Evolutionary conservation across 1,140 invertebrate genomes (phyloP).

Genomic region (Bombus huntii): DNA sequence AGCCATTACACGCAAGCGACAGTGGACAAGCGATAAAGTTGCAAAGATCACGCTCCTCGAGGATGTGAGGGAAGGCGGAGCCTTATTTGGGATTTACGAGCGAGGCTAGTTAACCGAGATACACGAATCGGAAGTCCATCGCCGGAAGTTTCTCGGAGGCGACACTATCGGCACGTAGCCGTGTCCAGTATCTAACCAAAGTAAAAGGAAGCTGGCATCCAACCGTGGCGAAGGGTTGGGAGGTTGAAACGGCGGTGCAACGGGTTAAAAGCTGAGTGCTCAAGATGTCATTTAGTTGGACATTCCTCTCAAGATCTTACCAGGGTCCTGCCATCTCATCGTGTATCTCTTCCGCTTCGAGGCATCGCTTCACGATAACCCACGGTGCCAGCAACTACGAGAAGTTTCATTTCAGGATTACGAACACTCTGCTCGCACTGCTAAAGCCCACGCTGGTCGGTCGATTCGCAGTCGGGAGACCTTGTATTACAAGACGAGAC

Average conservation of each 20-base stretch:
- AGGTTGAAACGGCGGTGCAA: background rate
- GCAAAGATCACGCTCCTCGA: background rate
- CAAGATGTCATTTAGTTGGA: constrained; percentile 67
- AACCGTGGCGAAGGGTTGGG: background rate
- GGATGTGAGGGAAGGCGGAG: background rate
- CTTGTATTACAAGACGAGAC: constrained; percentile 66
- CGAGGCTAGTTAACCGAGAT: constrained; percentile 21
- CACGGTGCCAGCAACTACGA: constrained; percentile 63
- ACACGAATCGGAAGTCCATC: constrained; percentile 31
- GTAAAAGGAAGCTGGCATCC: constrained; percentile 5
- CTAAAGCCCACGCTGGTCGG: background rate
- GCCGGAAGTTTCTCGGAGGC: constrained; percentile 23
- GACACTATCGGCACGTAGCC: constrained; percentile 39
- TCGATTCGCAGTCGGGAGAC: constrained; percentile 51
- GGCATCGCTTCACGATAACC: constrained; percentile 71
- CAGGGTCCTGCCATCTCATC: constrained; percentile 54
- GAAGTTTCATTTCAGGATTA: constrained; percentile 76
- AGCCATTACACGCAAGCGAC: background rate
- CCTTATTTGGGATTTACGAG: constrained; percentile 23
- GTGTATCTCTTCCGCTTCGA: constrained; percentile 75
- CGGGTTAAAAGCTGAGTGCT: constrained; percentile 47
- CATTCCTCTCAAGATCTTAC: constrained; percentile 65
- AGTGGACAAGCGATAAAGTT: background rate
- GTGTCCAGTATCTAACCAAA: constrained; percentile 24
- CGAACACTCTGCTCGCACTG: constrained; percentile 28